Conservation (phyloP, 2,797 vertebrate species). For the Taenioides sp. region DNA sequence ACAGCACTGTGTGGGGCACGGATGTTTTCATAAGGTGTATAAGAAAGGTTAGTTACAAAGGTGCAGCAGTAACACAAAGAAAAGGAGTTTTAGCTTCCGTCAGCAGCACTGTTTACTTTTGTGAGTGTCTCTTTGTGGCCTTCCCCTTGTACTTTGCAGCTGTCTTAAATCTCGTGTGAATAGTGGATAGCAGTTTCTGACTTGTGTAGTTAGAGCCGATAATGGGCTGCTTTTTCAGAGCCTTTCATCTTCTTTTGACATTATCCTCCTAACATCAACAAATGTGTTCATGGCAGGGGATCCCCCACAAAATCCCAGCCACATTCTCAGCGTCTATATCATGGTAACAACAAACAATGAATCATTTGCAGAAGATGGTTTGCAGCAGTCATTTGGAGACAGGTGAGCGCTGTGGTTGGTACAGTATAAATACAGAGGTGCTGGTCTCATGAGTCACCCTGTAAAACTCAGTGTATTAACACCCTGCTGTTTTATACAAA, state of each 20-base stretch:
- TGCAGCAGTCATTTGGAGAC: constrained; percentile 38
- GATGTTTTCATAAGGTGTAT: constrained; percentile 82
- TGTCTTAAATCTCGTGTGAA: constrained; percentile 44
- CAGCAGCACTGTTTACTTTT: constrained; percentile 50
- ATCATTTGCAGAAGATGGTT: constrained; percentile 51
- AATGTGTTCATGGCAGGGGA: constrained; percentile 39
- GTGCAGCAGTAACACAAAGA: constrained; percentile 55
- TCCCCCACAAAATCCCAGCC: constrained; percentile 34
- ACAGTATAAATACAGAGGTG: constrained; percentile 31
- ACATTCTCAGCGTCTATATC: constrained; percentile 17
- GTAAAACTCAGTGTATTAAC: constrained; percentile 34
- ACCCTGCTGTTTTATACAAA: constrained; percentile 52
- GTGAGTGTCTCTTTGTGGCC: constrained; percentile 37
- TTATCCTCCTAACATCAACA: constrained; percentile 44
- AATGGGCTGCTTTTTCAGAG: constrained; percentile 13
- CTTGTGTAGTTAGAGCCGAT: constrained; percentile 40
- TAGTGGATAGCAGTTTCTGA: constrained; percentile 41
- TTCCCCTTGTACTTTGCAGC: constrained; percentile 26
- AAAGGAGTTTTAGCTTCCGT: constrained; percentile 48
- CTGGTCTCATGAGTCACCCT: constrained; percentile 43
- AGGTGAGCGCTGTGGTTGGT: constrained; percentile 50
- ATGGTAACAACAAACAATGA: constrained; percentile 65
- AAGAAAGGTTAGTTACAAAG: constrained; percentile 60
- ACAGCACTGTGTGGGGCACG: constrained; percentile 73
- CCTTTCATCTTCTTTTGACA: constrained; percentile 31